phyloP scores from a whole-genome alignment of 2,888 invertebrate species.

The Clitarchus hookeri region DNA sequence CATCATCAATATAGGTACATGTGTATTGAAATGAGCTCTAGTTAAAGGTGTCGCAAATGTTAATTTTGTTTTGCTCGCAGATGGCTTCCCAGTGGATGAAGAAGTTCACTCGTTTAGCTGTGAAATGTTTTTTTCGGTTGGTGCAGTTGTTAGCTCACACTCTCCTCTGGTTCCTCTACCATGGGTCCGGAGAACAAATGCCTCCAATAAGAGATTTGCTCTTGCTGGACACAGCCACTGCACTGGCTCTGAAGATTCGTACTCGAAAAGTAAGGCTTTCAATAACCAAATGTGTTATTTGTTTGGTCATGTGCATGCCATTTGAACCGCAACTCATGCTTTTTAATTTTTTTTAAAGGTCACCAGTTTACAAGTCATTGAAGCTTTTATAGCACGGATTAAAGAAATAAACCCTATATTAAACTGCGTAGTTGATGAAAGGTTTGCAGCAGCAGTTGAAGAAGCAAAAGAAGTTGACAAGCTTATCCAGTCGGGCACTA shows the following conservation, averaged over 20 bases:
- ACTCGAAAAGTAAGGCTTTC: constrained; percentile 68
- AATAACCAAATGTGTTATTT: not conserved
- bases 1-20: too few relatives aligned
- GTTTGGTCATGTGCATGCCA: too few relatives aligned
- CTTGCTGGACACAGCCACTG: constrained; percentile 72
- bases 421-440: constrained; percentile 82
- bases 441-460: constrained; percentile 76
- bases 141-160: constrained; percentile 28
- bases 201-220: constrained; percentile 75
- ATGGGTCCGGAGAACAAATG: constrained; percentile 65
- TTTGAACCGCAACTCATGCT: too few relatives aligned
- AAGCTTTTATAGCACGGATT: constrained; percentile 79
- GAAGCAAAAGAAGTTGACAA: constrained; percentile 80
- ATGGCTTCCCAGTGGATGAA: constrained; percentile 28
- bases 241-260: constrained; percentile 78
- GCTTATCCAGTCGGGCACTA: constrained; percentile 64
- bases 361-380: constrained; percentile 72
- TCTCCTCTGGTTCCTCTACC: constrained; percentile 54
- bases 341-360: constrained; percentile 57
- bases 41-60: not conserved
- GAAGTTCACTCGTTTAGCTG: constrained; percentile 17
- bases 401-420: constrained; percentile 80
- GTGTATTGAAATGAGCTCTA: not conserved
- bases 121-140: constrained; percentile 30
- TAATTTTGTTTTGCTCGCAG: not conserved